phyloP scores from a whole-genome alignment of 2,113 vertebrate genomes.

The Xenopus laevis region DNA sequence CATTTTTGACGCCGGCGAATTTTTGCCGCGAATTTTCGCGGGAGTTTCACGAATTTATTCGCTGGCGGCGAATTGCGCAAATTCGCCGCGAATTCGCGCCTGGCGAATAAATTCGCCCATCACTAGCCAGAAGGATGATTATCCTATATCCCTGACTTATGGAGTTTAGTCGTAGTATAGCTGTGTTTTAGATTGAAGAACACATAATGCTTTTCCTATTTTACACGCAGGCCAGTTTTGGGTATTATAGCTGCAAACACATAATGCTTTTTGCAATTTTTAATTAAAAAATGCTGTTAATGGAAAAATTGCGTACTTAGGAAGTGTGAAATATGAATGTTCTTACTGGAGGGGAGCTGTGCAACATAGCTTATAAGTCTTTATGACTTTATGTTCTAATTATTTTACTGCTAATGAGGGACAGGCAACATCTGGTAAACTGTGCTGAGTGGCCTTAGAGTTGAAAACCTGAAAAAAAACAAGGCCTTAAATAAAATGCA shows the following conservation, averaged over 20 bases:
- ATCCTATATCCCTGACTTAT: no score
- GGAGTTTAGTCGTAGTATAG: neutral
- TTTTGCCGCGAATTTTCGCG: no score
- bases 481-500: no score
- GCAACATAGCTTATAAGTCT: slow-evolving; percentile 29
- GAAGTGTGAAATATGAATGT: slow-evolving; percentile 45
- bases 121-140: no score
- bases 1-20: no score
- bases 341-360: slow-evolving; percentile 25
- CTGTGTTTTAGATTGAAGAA: slow-evolving; percentile 8
- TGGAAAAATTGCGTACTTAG: slow-evolving; percentile 42
- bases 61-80: no score
- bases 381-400: slow-evolving; percentile 45
- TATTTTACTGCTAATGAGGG: slow-evolving; percentile 41
- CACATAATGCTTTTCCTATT: neutral
- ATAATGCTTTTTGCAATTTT: slow-evolving; percentile 40
- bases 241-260: slow-evolving; percentile 33
- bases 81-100: no score
- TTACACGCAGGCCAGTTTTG: slow-evolving; percentile 25
- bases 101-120: no score
- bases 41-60: no score
- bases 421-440: slow-evolving; percentile 29
- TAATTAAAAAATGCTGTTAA: slow-evolving; percentile 45
- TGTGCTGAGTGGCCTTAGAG: slow-evolving; percentile 23
- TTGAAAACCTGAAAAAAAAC: no score